phyloP scores from a whole-genome alignment of 2,797 vertebrate species.

The Gadopsis bispinosus region DNA sequence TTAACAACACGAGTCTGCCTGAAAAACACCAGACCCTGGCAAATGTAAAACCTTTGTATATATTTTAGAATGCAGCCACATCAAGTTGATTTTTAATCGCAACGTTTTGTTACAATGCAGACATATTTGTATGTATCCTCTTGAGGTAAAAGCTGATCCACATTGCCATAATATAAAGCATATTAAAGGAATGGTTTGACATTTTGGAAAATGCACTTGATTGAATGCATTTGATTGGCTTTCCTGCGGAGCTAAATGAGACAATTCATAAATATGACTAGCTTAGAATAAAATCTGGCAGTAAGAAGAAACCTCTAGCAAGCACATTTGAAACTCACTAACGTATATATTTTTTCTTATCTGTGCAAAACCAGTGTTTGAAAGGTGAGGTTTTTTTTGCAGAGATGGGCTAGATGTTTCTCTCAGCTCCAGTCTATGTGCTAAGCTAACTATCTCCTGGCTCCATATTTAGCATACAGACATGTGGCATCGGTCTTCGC shows the following conservation, averaged over 20 bases:
- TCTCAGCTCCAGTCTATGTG: background rate
- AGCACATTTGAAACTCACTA: background rate
- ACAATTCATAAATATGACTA: background rate
- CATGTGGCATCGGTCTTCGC: background rate
- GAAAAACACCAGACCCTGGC: background rate
- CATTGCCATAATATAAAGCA: background rate
- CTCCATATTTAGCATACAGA: too few species aligned
- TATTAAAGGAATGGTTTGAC: background rate
- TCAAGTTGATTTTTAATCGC: background rate
- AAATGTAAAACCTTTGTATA: background rate
- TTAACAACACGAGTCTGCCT: background rate
- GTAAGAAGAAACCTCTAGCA: background rate
- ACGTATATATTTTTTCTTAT: background rate
- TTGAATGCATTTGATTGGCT: background rate
- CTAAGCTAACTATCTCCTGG: background rate
- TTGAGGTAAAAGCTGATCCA: background rate
- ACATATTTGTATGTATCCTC: background rate
- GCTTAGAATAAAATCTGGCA: background rate
- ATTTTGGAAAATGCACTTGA: background rate
- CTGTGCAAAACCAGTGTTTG: too few species aligned
- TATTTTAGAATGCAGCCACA: conserved; percentile 14
- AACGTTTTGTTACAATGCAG: background rate
- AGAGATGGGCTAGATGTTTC: background rate
- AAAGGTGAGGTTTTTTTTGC: too few species aligned
- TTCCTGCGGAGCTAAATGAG: background rate